These are phyloP conservation scores for Ephestia elutella DNA, from an alignment of 1,140 invertebrate species.

Conservation along the genomic window DNA sequence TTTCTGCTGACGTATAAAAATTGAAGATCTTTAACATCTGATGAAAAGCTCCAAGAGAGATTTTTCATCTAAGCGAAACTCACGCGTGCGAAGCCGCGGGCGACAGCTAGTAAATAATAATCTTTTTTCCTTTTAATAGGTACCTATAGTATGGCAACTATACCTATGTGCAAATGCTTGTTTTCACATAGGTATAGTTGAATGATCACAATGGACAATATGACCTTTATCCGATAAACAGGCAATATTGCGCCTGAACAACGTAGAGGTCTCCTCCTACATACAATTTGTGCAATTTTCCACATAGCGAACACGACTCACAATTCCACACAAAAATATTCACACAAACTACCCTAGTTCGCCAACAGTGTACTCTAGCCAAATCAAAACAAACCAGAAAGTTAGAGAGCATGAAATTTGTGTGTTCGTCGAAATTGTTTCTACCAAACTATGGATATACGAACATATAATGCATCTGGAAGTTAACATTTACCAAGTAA, in stretches of 20 bases:
- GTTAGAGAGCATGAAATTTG: slow-evolving; percentile 1
- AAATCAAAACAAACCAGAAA: not conserved
- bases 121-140: no score
- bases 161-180: no score
- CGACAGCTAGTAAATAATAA: no score
- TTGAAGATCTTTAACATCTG: no score
- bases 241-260: no score
- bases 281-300: slow-evolving; percentile 21
- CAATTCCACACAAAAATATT: slow-evolving; percentile 10
- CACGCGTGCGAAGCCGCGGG: no score
- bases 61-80: no score
- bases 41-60: no score
- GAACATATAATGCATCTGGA: not conserved
- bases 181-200: not conserved
- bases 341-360: slow-evolving; percentile 10
- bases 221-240: no score
- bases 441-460: not conserved
- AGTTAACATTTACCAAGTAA: no score
- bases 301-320: slow-evolving; percentile 18
- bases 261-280: not conserved
- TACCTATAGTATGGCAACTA: no score
- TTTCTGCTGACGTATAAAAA: no score
- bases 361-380: not conserved
- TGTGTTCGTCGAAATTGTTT: slow-evolving; percentile 3
- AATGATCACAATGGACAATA: not conserved